phyloP scores from a whole-genome alignment of 1,140 invertebrate genomes.

The Trichonephila clavipes region DNA sequence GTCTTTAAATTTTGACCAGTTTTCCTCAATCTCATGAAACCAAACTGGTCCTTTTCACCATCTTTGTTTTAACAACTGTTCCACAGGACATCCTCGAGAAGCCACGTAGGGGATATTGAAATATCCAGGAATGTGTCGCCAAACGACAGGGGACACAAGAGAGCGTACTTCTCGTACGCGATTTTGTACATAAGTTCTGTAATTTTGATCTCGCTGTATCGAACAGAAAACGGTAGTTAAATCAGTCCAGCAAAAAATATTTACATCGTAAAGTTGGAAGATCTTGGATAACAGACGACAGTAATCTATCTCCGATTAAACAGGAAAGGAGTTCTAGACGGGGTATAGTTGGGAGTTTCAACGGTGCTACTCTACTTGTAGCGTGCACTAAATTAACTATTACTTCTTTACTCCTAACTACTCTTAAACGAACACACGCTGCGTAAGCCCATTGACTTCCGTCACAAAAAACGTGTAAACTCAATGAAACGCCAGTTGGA shows the following conservation, averaged over 20 bases:
- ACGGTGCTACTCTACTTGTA: no score
- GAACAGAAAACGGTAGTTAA: neutral
- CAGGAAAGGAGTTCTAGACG: neutral
- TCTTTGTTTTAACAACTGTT: neutral
- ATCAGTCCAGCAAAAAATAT: neutral
- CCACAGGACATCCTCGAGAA: neutral
- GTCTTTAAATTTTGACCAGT: neutral
- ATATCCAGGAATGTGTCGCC: neutral
- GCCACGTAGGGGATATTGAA: neutral
- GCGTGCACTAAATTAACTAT: no score
- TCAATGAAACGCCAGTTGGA: no score
- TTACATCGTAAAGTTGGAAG: neutral
- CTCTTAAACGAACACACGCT: no score
- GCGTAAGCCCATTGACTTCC: no score
- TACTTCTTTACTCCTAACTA: no score
- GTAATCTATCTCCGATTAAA: neutral
- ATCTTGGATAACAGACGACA: neutral
- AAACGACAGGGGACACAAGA: neutral
- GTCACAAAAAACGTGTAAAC: no score
- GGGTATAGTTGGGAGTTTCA: no score
- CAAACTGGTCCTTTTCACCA: conserved; percentile 9
- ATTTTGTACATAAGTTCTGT: conserved; percentile 24
- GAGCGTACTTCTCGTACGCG: conserved; percentile 2
- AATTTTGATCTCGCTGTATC: neutral
- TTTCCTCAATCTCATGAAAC: neutral